Base-by-base conservation (phyloP, 2,113 vertebrate genomes). In the Sterna hirundo region DNA sequence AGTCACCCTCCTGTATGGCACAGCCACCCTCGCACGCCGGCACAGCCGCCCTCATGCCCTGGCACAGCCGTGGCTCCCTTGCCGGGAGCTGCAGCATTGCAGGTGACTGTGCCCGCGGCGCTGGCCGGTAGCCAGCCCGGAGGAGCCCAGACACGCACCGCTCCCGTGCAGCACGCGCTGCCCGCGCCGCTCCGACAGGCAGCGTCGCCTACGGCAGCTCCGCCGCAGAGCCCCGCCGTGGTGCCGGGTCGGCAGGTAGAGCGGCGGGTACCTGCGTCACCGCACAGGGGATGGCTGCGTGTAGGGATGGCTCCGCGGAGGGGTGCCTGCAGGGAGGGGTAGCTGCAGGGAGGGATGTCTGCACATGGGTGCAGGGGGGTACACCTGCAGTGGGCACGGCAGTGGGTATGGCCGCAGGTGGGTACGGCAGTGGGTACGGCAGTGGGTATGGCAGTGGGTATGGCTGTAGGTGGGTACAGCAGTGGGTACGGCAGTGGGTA, bases 241-340 rank as follows among this genome's bases (percentile, higher is more conserved):
- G 71, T 5, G 6, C 71, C 5, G 13, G 71, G 3, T 3, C 12
- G 4, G 71, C 32, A 30, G 51, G 78, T 30, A 46, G 40, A 46
- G 62, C 78, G 9, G 51, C 15, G 2, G 3, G 62, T 10, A 10
- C 11, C 32, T 7, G 32, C 38, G 1, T 44, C 4, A 0, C 13
- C 14, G 5, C 38, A 2, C 2, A 4, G 36, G 27, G 27, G 15
- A 32, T 9, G 14, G 12, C 27, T 19, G 75, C 5, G 1, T 6
- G 46, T 5, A 6, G 77, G 36, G 15, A 20, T 27, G 25, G 61
- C 38, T 42, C 7, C 7, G 1, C 5, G 5, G 4, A 32, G 38
- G 52, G 29, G 23, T 7, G 13, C 11, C 26, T 21, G 47, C 13
- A 2, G 7, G 46, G 27, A 44, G 29, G 29, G 7, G 30, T 8